These are phyloP conservation scores for Incurvaria masculella DNA, from an alignment of 2,888 invertebrate genomes.

Conservation along the genomic window DNA sequence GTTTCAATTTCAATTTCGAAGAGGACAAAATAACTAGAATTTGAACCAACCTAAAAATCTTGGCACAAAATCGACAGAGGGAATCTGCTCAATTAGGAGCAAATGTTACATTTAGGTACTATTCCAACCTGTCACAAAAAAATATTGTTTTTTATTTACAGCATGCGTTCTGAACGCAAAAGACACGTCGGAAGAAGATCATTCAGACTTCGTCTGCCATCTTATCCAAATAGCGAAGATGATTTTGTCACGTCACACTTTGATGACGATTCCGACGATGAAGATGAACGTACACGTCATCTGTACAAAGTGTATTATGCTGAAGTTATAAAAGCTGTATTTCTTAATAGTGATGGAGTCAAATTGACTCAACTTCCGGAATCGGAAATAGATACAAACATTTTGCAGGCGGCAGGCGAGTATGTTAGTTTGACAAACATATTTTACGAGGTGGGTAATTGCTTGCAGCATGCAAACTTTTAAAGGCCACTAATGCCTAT, in stretches of 20 bases:
- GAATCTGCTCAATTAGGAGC: no score
- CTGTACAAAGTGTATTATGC: constrained; percentile 36
- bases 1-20: no score
- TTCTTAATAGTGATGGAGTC: constrained; percentile 30
- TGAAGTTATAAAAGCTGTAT: constrained; percentile 40
- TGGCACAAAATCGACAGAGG: no score
- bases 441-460: constrained; percentile 51
- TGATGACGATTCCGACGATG: constrained; percentile 22
- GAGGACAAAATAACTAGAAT: no score
- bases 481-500: constrained; percentile 1
- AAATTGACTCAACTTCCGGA: constrained; percentile 30
- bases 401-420: constrained; percentile 41
- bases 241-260: constrained; percentile 6
- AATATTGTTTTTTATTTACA: constrained; percentile 21
- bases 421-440: constrained; percentile 51
- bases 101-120: no score
- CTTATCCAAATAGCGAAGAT: background rate
- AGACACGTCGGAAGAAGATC: constrained; percentile 21
- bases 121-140: no score
- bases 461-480: constrained; percentile 1
- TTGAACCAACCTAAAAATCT: no score
- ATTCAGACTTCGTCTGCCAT: background rate
- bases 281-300: constrained; percentile 23
- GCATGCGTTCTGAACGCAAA: constrained; percentile 30
- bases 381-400: constrained; percentile 35